These are phyloP conservation scores for Pyralis farinalis DNA, from an alignment of 2,888 invertebrate genomes.

Conservation along the genomic window DNA sequence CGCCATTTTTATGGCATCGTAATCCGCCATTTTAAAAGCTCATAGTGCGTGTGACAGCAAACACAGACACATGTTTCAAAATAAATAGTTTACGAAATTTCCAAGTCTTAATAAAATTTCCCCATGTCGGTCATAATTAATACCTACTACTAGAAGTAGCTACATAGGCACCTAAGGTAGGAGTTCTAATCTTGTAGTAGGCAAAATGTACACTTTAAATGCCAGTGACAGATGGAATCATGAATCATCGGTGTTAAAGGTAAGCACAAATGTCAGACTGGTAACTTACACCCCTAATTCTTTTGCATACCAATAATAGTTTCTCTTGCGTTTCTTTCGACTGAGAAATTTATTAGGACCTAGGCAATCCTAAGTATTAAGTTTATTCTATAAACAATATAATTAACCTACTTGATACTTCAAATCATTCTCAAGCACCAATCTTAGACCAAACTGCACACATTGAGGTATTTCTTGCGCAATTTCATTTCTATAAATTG, in stretches of 20 bases:
- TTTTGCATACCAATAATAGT: too few relatives aligned
- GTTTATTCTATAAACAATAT: conserved; percentile 9
- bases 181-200: too few relatives aligned
- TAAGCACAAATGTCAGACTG: too few relatives aligned
- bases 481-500: too few relatives aligned
- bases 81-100: conserved; percentile 2
- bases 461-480: conserved; percentile 1
- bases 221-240: too few relatives aligned
- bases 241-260: too few relatives aligned
- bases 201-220: too few relatives aligned
- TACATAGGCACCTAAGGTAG: too few relatives aligned
- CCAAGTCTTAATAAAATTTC: neutral
- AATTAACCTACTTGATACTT: conserved; percentile 12
- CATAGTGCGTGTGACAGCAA: neutral
- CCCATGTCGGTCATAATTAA: neutral
- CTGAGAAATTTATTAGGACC: too few relatives aligned
- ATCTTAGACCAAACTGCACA: conserved; percentile 25
- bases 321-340: too few relatives aligned
- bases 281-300: too few relatives aligned
- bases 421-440: conserved; percentile 26
- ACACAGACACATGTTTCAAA: neutral
- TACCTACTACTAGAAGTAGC: too few relatives aligned
- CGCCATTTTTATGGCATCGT: conserved; percentile 11
- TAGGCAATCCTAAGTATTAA: neutral
- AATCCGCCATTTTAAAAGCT: conserved; percentile 5